These are phyloP conservation scores for Yponomeuta sedellus DNA, from an alignment of 2,888 invertebrate genomes.

Conservation along the genomic window DNA sequence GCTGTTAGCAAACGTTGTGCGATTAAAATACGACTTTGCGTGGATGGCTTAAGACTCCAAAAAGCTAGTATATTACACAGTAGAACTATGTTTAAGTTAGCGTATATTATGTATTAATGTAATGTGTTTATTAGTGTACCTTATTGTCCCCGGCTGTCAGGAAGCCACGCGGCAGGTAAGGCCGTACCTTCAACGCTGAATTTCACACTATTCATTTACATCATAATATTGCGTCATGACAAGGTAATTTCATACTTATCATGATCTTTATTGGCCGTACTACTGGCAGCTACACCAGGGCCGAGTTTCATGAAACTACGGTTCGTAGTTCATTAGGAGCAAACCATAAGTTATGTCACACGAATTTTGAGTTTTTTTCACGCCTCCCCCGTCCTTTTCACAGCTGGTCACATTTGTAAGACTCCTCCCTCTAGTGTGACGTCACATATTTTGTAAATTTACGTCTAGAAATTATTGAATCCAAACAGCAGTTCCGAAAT, in stretches of 20 bases:
- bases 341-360: no score
- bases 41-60: neutral
- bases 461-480: no score
- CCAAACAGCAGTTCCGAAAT: no score
- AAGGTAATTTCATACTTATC: neutral
- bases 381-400: no score
- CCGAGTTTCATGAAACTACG: no score
- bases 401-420: no score
- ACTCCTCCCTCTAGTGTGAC: no score
- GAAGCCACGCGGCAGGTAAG: slow-evolving; percentile 72
- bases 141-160: slow-evolving; percentile 70
- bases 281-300: neutral
- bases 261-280: neutral
- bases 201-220: slow-evolving; percentile 10
- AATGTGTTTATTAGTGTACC: slow-evolving; percentile 26
- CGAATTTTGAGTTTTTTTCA: no score
- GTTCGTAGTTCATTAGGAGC: no score
- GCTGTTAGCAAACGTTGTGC: no score
- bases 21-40: no score
- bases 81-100: neutral
- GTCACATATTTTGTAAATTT: no score
- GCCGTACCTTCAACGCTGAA: slow-evolving; percentile 26
- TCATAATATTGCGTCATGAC: neutral
- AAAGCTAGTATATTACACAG: neutral
- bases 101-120: slow-evolving; percentile 1